Evolutionary conservation across 2,888 invertebrate species (phyloP).

Genomic region (Timema podura): DNA sequence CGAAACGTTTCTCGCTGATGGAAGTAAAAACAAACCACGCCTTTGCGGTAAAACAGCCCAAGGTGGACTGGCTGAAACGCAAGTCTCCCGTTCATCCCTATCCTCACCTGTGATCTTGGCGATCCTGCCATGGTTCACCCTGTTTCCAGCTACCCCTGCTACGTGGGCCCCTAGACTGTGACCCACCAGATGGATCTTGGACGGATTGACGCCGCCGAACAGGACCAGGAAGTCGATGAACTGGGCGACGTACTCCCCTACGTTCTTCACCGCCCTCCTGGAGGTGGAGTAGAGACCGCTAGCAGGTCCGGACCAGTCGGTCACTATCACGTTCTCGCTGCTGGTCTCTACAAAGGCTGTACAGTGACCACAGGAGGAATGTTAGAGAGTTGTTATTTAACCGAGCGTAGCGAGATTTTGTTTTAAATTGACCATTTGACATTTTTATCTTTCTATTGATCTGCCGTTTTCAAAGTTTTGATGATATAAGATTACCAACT

Average conservation of each 20-base stretch:
- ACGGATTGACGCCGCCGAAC: neutral
- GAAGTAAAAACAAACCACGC: too few species aligned
- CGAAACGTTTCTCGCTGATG: too few species aligned
- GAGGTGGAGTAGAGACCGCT: conserved; percentile 17
- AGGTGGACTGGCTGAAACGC: too few species aligned
- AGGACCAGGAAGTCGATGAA: conserved; percentile 18
- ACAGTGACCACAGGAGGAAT: neutral
- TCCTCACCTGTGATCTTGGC: conserved; percentile 13
- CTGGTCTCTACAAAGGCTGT: conserved; percentile 2
- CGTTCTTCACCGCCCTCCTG: neutral
- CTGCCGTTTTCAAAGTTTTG: too few species aligned
- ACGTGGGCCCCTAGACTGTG: conserved; percentile 26
- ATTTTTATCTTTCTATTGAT: neutral
- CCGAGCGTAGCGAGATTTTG: too few species aligned
- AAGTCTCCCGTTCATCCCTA: too few species aligned
- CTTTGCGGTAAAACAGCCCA: too few species aligned
- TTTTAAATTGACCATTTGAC: neutral
- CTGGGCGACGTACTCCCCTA: conserved; percentile 17
- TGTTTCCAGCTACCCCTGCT: conserved; percentile 19
- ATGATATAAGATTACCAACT: too few species aligned
- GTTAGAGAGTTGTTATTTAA: neutral
- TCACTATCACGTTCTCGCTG: conserved; percentile 6
- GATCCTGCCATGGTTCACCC: neutral
- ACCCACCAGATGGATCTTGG: conserved; percentile 19
- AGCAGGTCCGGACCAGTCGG: conserved; percentile 20